Base-by-base conservation (phyloP, 2,888 invertebrate genomes). In the Drosophila sordidapex region DNA sequence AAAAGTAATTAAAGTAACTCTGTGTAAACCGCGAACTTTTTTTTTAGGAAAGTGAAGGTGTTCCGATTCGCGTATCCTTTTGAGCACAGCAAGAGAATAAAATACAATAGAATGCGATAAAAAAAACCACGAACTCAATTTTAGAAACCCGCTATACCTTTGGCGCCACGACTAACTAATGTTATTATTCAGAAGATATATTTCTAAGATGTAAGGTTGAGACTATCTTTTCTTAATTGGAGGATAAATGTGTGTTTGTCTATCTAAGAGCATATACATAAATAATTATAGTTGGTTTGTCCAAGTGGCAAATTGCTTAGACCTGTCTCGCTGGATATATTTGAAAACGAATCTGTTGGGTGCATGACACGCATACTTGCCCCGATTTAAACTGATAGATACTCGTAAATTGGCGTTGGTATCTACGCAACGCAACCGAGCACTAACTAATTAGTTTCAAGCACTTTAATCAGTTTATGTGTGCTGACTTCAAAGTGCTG, bases 391-490 rank as follows among this genome's bases (percentile, higher is more conserved):
- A 25, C n/a, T 25, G 58, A 18, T 40, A 35, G 49, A 54, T 69
- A 58, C 33, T 58, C 33, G 33, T 35, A 69, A 56, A 43, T 70
- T 43, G 18, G 1, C 10, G 11, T 15, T 48, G 53, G 33, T n/a
- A 57, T 57, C 40, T 56, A 21, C 13, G 36, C 35, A 53, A 53
- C 43, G 52, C 68, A 48, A 31, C 35, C 66, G 15, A 53, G 11
- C 31, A 66, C 38, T 46, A 62, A 61, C 49, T 75, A 75, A 70
- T 74, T 74, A 65, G 75, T 74, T 74, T 27, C 40, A 69, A 57
- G 49, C 62, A 73, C 61, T 74, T 67, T 54, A 74, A 53, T 58
- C 48, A 48, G 60, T 54, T 58, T 10, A 25, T 57, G 13, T 43
- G 31, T 52, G 40, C 29, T 52, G 51, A 72, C 62, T 74, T 73